Evolutionary conservation across 2,888 invertebrate genomes (phyloP).

Genomic region (Polymixis flavicincta): DNA sequence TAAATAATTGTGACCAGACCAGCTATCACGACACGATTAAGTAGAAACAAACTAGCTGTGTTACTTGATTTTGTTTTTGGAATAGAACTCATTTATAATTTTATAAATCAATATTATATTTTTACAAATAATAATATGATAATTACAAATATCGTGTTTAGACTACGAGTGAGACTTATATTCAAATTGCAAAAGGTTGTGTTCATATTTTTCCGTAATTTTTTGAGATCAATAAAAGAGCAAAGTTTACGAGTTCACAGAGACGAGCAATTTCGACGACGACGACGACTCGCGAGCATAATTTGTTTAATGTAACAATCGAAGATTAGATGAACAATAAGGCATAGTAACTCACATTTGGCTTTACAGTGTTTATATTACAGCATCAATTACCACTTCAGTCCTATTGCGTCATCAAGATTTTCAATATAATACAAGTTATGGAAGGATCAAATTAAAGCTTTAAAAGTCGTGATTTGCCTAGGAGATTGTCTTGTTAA

Average conservation of each 20-base stretch:
- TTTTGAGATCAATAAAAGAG: too few relatives aligned
- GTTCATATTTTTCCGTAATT: slow-evolving; percentile 40
- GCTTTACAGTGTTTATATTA: too few relatives aligned
- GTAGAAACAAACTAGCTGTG: background rate
- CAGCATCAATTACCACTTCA: too few relatives aligned
- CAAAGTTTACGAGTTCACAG: slow-evolving; percentile 40
- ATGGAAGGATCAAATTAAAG: background rate
- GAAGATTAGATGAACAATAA: background rate
- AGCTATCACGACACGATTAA: background rate
- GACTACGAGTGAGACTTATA: slow-evolving; percentile 8
- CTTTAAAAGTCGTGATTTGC: background rate
- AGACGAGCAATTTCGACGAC: slow-evolving; percentile 27
- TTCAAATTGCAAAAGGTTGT: slow-evolving; percentile 40
- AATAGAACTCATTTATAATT: background rate
- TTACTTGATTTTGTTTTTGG: background rate
- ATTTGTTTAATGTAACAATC: background rate
- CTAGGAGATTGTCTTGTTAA: background rate
- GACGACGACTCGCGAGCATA: background rate
- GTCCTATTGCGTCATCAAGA: too few relatives aligned
- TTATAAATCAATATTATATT: too few relatives aligned
- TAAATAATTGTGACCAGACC: background rate
- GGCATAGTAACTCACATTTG: too few relatives aligned
- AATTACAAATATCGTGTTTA: background rate
- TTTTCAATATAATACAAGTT: background rate
- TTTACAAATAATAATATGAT: too few relatives aligned